Evolutionary conservation across 2,888 invertebrate species (phyloP).

Genomic region (Chloroclysta siterata): DNA sequence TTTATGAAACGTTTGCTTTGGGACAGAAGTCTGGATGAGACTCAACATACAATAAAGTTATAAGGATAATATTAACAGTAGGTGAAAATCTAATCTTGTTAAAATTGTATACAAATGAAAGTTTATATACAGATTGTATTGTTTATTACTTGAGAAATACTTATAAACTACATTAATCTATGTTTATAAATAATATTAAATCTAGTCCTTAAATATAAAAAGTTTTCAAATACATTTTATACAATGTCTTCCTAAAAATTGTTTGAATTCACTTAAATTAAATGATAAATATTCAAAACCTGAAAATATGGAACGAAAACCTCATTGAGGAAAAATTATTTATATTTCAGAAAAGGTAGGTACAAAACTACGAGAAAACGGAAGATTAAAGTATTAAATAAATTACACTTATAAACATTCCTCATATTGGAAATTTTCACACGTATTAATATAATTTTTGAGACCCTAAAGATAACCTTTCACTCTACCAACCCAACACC

Average conservation of each 20-base stretch:
- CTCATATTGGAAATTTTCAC: slow-evolving; percentile 12
- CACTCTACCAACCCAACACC: neutral
- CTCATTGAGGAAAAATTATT: slow-evolving; percentile 17
- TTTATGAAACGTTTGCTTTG: slow-evolving; percentile 88
- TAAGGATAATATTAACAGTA: no score
- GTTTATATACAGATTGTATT: slow-evolving; percentile 36
- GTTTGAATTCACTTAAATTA: slow-evolving; percentile 30
- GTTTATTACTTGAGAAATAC: slow-evolving; percentile 61
- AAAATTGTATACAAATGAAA: slow-evolving; percentile 24
- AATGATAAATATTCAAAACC: slow-evolving; percentile 17
- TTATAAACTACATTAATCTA: slow-evolving; percentile 51
- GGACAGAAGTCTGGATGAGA: slow-evolving; percentile 64
- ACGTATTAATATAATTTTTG: slow-evolving; percentile 5
- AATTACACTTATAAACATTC: slow-evolving; percentile 12
- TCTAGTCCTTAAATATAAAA: slow-evolving; percentile 54
- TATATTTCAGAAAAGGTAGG: slow-evolving; percentile 24
- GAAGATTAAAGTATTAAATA: neutral
- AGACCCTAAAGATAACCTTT: neutral
- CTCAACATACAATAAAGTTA: neutral
- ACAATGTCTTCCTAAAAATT: slow-evolving; percentile 29
- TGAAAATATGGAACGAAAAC: slow-evolving; percentile 27
- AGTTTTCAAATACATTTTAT: slow-evolving; percentile 42
- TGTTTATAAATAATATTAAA: slow-evolving; percentile 61
- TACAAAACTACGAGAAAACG: slow-evolving; percentile 25
- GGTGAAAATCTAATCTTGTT: neutral